Percentiles rank a stretch among this genome's conserved stretches.
Evolutionary conservation across 2,113 vertebrate genomes (phyloP).

Genomic region (Eolophus roseicapilla): DNA sequence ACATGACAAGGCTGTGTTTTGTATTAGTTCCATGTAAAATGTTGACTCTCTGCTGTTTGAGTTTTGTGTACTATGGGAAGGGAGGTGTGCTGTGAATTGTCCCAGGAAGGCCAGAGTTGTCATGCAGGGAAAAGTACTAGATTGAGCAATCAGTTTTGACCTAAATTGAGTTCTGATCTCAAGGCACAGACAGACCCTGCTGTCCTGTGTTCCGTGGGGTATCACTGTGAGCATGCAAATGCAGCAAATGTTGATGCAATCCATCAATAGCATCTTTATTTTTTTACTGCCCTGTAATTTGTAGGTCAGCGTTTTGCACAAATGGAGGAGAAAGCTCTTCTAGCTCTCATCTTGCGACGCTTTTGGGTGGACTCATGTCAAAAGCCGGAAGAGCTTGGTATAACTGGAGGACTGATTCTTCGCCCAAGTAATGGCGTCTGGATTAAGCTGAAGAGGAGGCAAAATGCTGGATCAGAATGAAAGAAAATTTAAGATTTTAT

Average conservation of each 20-base stretch:
- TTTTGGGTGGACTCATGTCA: conserved; percentile 86
- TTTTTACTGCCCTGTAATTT: neutral
- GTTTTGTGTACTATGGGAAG: neutral
- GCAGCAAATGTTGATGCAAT: neutral
- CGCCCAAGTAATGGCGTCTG: conserved; percentile 85
- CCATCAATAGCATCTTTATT: neutral
- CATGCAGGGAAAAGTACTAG: neutral
- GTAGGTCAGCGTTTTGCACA: conserved; percentile 91
- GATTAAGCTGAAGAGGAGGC: conserved; percentile 84
- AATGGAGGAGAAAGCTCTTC: conserved; percentile 90
- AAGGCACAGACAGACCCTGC: neutral
- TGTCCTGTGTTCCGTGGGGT: neutral
- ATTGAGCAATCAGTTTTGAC: neutral
- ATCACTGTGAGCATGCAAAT: neutral
- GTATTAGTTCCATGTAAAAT: neutral
- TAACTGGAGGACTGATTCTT: conserved; percentile 86
- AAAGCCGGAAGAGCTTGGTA: conserved; percentile 79
- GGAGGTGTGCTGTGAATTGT: neutral
- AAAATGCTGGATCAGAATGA: neutral
- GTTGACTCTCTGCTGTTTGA: neutral
- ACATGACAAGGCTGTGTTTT: neutral
- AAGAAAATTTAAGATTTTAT: neutral
- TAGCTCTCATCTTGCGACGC: conserved; percentile 81
- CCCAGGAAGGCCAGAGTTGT: neutral
- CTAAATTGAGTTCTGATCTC: neutral